Evolutionary conservation across 2,797 vertebrate species (phyloP).

Genomic region (Tragelaphus eurycerus): DNA sequence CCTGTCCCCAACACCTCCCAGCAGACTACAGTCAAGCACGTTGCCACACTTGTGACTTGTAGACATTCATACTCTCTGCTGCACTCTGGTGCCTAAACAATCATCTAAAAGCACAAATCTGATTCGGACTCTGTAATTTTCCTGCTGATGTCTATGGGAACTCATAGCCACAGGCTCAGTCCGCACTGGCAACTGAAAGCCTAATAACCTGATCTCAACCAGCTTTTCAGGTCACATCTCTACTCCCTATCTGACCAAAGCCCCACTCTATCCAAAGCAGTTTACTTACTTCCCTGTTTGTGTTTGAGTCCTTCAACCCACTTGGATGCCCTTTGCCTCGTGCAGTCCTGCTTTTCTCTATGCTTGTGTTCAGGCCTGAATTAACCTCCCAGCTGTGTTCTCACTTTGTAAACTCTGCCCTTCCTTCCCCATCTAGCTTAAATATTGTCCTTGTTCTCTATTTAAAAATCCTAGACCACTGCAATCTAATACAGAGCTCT

Average conservation of each 20-base stretch:
- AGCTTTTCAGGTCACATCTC: not conserved
- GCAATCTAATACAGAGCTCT: not conserved
- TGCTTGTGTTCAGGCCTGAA: not conserved
- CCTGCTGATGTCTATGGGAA: not conserved
- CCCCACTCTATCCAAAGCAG: not conserved
- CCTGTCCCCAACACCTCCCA: not conserved
- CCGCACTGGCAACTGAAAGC: not conserved
- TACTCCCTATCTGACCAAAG: not conserved
- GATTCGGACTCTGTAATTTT: not conserved
- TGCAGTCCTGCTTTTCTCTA: not conserved
- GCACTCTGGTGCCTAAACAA: not conserved
- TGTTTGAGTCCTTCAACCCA: not conserved
- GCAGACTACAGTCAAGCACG: not conserved
- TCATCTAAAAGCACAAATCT: not conserved
- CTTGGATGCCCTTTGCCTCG: not conserved
- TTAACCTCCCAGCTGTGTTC: not conserved
- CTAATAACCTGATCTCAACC: not conserved
- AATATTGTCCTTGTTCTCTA: not conserved
- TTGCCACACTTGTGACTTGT: not conserved
- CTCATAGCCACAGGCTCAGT: not conserved
- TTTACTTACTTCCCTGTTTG: not conserved
- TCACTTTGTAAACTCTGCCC: not conserved
- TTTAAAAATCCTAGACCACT: not conserved
- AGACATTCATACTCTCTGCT: not conserved
- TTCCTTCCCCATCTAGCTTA: not conserved